A percentile compares a stretch with the other conserved stretches of the same genome.
Evolutionary conservation across 2,797 vertebrate genomes (phyloP).

Genomic region (Apogon hyalosoma): DNA sequence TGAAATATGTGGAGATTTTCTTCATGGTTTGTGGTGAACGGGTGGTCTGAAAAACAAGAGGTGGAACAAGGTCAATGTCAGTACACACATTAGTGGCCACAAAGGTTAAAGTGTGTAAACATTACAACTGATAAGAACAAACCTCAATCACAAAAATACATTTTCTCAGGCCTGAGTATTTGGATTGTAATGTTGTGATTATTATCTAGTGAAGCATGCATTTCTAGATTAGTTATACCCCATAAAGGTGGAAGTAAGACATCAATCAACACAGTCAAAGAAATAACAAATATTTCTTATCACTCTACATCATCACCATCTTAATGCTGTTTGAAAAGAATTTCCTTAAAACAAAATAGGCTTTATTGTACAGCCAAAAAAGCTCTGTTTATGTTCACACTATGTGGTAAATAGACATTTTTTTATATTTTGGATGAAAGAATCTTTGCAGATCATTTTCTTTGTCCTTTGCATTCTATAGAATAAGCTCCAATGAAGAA

Average conservation of each 20-base stretch:
- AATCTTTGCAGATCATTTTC: too few species aligned
- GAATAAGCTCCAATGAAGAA: too few species aligned
- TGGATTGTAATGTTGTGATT: neutral
- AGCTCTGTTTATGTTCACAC: too few species aligned
- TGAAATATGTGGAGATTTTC: conserved; percentile 95
- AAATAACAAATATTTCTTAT: neutral
- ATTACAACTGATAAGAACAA: neutral
- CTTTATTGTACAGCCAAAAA: too few species aligned
- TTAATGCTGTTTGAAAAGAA: too few species aligned
- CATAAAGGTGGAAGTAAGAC: neutral
- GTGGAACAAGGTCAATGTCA: neutral
- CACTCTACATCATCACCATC: neutral
- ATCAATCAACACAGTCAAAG: neutral
- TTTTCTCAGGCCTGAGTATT: neutral
- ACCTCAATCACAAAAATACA: neutral
- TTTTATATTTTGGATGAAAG: too few species aligned
- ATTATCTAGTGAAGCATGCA: conserved; percentile 3
- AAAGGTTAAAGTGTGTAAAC: neutral
- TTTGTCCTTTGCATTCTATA: too few species aligned
- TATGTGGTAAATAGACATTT: too few species aligned
- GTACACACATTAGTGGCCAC: neutral
- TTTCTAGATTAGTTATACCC: conserved; percentile 41
- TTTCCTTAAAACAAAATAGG: neutral
- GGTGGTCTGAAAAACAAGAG: conserved; percentile 60
- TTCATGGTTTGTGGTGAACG: conserved; percentile 87